Evolutionary conservation across 1,140 invertebrate species (phyloP), one percentile per base, ranked within the genome.

Genomic region (Diuraphis noxia): DNA sequence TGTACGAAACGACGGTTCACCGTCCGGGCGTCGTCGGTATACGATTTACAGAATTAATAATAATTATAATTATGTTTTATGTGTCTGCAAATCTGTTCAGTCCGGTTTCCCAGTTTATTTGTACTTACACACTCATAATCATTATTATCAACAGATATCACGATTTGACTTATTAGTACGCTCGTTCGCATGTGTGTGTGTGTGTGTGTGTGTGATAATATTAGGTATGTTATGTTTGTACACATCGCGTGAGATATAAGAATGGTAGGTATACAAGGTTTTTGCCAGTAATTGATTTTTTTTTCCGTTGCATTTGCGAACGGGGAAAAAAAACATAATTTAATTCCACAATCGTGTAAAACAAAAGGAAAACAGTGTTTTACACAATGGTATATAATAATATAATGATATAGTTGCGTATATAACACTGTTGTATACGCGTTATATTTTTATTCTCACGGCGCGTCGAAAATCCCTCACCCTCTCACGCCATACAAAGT

Each of bases 371-470:
- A 82, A 82, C 81, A 30, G 40, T 82, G 10, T 41, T 43, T 82
- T 82, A 82, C 38, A 41, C 79, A 82, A 82, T 82, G 40, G 38
- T 30, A 40, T 41, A 17, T 30, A 41, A 30, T 40, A 40, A 30
- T 41, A 30, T 40, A 72, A 72, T 72, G 56, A 72, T 72, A 72
- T 72, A 72, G 30, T 13, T n/a, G 56, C 13, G 56, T 72, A 63
- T 30, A n/a, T n/a, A 82, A 38, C 25, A 81, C 10, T 40, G 40
- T 49, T 21, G 1, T 43, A 43, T 81, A 81, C 38, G 79, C 79
- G 79, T 81, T 36, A 63, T 72, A 72, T 72, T 79, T 82, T 38
- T 21, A 41, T 82, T 82, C 81, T 82, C 81, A 82, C 81, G 81
- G 81, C 10, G 13, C 23, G 56, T 72, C 56, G 56, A 72, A n/a